Percentiles rank a stretch among this genome's conserved stretches.
These are phyloP conservation scores for Polylopha cassiicola DNA, from an alignment of 2,888 invertebrate genomes.

Conservation along the genomic window DNA sequence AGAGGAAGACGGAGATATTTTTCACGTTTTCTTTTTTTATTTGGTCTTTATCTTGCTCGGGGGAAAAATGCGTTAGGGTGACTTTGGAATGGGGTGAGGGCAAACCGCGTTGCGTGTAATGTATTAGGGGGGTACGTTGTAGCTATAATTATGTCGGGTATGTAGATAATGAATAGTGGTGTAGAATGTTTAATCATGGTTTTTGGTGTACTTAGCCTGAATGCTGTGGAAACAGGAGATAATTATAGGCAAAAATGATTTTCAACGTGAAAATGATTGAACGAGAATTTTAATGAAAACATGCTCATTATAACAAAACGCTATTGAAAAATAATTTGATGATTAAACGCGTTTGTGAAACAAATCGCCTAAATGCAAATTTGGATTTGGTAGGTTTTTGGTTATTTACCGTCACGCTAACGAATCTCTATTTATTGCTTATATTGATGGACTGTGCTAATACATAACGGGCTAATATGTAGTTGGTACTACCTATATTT, in stretches of 20 bases:
- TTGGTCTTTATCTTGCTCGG: slow-evolving; percentile 74
- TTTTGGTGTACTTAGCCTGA: slow-evolving; percentile 64
- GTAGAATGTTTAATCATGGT: slow-evolving; percentile 72
- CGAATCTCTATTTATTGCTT: no score
- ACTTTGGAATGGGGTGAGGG: slow-evolving; percentile 37
- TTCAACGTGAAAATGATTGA: slow-evolving; percentile 53
- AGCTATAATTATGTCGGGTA: slow-evolving; percentile 36
- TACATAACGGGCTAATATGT: no score
- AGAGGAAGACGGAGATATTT: slow-evolving; percentile 64
- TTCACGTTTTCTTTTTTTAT: slow-evolving; percentile 76
- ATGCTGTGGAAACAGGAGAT: slow-evolving; percentile 60
- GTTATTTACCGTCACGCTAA: not conserved
- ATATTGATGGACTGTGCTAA: no score
- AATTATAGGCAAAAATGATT: slow-evolving; percentile 66
- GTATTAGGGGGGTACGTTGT: slow-evolving; percentile 60
- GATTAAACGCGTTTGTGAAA: slow-evolving; percentile 10
- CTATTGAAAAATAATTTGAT: slow-evolving; percentile 13
- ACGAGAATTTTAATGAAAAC: slow-evolving; percentile 40
- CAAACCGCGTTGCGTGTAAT: slow-evolving; percentile 67
- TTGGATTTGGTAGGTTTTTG: slow-evolving; percentile 9
- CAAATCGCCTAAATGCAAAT: slow-evolving; percentile 16
- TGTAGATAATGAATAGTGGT: slow-evolving; percentile 71
- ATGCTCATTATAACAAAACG: slow-evolving; percentile 20
- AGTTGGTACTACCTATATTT: no score
- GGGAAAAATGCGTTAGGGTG: slow-evolving; percentile 69